Conservation (phyloP, 2,113 vertebrate genomes). For the Melospiza melodia region DNA sequence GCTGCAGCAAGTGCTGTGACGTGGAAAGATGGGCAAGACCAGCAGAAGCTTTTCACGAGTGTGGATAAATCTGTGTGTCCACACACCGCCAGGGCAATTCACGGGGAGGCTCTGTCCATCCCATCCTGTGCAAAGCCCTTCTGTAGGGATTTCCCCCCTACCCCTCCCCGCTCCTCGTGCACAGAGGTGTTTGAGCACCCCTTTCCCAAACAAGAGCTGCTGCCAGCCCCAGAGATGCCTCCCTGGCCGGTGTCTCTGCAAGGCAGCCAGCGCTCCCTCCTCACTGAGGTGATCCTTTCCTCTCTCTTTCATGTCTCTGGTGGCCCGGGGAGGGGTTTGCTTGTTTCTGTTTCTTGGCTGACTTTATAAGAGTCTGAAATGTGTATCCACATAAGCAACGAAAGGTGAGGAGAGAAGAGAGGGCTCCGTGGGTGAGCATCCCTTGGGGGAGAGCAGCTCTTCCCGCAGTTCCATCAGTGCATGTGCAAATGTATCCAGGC, state of each 20-base stretch:
- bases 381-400: not conserved
- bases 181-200: not conserved
- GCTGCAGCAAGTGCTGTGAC: not conserved
- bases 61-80: not conserved
- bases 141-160: not conserved
- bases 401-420: not conserved
- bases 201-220: not conserved
- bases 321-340: not conserved
- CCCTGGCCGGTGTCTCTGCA: not conserved
- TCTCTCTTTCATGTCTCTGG: not conserved
- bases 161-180: not conserved
- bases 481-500: slow-evolving; percentile 63
- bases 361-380: not conserved
- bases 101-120: not conserved
- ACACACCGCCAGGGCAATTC: not conserved
- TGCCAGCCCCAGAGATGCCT: not conserved
- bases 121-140: slow-evolving; percentile 22
- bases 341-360: not conserved
- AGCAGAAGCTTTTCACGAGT: slow-evolving; percentile 25
- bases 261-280: not conserved
- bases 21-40: not conserved
- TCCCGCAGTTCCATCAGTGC: not conserved
- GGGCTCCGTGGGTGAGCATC: not conserved
- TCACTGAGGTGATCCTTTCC: not conserved
- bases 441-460: not conserved